Conservation (phyloP, 2,888 invertebrate genomes). For the Trichopoda pennipes region DNA sequence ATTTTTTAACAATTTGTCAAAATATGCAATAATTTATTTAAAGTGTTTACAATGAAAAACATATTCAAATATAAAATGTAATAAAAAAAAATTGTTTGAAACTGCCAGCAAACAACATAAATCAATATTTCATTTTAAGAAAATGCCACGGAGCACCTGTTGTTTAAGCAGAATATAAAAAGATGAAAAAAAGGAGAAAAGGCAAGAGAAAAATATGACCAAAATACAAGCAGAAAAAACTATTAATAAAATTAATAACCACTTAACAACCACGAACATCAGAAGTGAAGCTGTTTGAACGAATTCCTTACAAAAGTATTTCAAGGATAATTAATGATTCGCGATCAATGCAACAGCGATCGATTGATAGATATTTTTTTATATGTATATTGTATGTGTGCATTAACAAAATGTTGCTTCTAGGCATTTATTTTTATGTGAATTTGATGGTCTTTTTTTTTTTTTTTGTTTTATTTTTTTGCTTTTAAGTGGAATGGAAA, state of each 20-base stretch:
- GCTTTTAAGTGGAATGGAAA: constrained; percentile 10
- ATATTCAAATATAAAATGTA: constrained; percentile 27
- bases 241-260: constrained; percentile 50
- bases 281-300: constrained; percentile 45
- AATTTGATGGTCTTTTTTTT: background rate
- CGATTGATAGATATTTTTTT: constrained; percentile 64
- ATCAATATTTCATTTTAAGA: constrained; percentile 34
- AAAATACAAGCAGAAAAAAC: constrained; percentile 18
- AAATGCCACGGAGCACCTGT: constrained; percentile 56
- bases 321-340: constrained; percentile 76
- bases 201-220: background rate
- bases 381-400: constrained; percentile 1
- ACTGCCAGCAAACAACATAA: constrained; percentile 43
- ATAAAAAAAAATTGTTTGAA: constrained; percentile 41
- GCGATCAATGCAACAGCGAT: constrained; percentile 74
- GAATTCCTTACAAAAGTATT: constrained; percentile 60
- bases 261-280: constrained; percentile 42
- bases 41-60: constrained; percentile 30
- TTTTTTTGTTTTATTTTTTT: background rate
- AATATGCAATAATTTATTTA: constrained; percentile 30
- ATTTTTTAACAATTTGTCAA: constrained; percentile 39
- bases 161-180: constrained; percentile 32
- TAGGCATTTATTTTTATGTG: constrained; percentile 27
- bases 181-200: constrained; percentile 7
- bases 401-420: constrained; percentile 29